phyloP scores from a whole-genome alignment of 2,888 invertebrate genomes.

The Hydrotaea diabolus region DNA sequence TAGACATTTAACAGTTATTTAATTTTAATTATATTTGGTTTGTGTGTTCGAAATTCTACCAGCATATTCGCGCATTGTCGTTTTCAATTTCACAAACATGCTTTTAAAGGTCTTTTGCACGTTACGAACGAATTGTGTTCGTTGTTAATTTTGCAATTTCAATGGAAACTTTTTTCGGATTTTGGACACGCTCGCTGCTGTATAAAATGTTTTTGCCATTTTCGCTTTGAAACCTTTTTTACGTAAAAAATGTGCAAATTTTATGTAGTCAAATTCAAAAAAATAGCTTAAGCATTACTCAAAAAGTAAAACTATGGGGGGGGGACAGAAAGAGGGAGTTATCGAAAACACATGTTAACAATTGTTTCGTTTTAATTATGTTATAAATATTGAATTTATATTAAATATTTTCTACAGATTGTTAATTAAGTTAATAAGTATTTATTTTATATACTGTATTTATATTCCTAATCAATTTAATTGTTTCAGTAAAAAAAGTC shows the following conservation, averaged over 20 bases:
- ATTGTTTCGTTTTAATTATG: neutral
- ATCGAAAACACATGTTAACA: constrained; percentile 41
- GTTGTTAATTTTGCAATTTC: neutral
- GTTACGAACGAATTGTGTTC: neutral
- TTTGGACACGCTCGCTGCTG: constrained; percentile 31
- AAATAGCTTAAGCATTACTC: no score
- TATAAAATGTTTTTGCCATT: no score
- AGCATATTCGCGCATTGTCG: constrained; percentile 23
- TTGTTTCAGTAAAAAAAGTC: neutral
- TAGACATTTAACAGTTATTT: constrained; percentile 63
- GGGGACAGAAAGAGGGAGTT: no score
- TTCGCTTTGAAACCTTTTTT: no score
- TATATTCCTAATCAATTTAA: neutral
- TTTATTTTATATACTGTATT: neutral
- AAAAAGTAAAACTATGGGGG: no score
- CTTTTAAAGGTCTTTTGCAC: constrained; percentile 40
- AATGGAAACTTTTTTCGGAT: constrained; percentile 9
- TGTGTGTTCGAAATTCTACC: constrained; percentile 37
- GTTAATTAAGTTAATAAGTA: neutral
- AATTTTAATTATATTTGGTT: constrained; percentile 41
- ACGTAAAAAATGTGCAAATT: no score
- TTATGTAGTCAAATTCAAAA: no score
- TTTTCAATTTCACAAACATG: neutral
- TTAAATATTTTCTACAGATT: neutral
- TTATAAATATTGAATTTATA: no score